Conservation (phyloP, 2,797 vertebrate species). For the Sebastes kiyomatsui region DNA sequence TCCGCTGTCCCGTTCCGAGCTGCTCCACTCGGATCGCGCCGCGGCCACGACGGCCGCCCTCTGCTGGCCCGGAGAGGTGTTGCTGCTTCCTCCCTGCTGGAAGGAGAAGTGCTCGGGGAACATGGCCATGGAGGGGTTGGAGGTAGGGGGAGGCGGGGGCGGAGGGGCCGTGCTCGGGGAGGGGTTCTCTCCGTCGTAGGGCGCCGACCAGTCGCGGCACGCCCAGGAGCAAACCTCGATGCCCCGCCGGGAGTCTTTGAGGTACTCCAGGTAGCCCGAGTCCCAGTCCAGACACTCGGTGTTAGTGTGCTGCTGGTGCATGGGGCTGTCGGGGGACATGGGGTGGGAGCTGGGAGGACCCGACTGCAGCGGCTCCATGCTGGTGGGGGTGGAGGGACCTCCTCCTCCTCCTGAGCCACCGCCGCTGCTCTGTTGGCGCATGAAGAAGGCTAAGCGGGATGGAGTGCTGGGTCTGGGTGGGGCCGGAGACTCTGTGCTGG, state of each 20-base stretch:
- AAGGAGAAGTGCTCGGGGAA: constrained; percentile 81
- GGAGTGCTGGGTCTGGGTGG: constrained; percentile 89
- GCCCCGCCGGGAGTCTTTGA: constrained; percentile 87
- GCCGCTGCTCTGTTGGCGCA: constrained; percentile 86
- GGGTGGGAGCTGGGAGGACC: constrained; percentile 48
- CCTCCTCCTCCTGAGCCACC: constrained; percentile 63
- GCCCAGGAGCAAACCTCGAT: constrained; percentile 91
- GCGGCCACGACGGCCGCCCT: constrained; percentile 78
- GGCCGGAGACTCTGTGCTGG: constrained; percentile 84
- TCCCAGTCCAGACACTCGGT: constrained; percentile 86
- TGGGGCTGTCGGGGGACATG: constrained; percentile 84
- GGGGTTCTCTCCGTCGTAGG: constrained; percentile 92
- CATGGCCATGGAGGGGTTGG: constrained; percentile 69
- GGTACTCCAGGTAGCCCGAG: constrained; percentile 93
- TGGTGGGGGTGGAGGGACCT: constrained; percentile 48
- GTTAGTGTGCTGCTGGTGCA: constrained; percentile 71
- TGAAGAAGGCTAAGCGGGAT: constrained; percentile 93
- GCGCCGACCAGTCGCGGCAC: constrained; percentile 93
- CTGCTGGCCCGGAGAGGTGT: constrained; percentile 67
- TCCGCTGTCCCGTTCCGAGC: constrained; percentile 83
- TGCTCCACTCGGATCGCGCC: constrained; percentile 81
- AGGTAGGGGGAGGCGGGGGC: constrained; percentile 67
- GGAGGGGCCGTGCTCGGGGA: constrained; percentile 75
- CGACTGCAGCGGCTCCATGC: constrained; percentile 64
- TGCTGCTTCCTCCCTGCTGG: constrained; percentile 45